A percentile compares a stretch with the other conserved stretches of the same genome.
Conservation (phyloP, 2,797 vertebrate species). For the Chaunax sp. region DNA sequence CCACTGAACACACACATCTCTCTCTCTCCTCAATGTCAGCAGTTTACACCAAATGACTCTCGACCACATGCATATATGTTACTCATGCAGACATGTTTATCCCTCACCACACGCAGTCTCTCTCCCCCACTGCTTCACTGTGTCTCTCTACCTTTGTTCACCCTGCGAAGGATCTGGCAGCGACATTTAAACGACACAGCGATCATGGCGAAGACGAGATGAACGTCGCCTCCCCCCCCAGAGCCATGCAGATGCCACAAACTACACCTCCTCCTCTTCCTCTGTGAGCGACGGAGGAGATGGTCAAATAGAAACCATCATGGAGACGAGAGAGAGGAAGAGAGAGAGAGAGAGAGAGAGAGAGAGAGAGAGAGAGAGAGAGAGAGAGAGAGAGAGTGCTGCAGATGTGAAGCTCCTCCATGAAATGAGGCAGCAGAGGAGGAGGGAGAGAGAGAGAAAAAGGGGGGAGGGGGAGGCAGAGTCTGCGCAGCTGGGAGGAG, state of each 20-base stretch:
- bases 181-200: conserved; percentile 99
- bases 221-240: conserved; percentile 57
- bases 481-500: conserved; percentile 67
- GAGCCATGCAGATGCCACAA: conserved; percentile 71
- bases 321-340: conserved; percentile 22
- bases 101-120: conserved; percentile 25
- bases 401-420: conserved; percentile 73
- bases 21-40: conserved; percentile 66
- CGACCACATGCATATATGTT: conserved; percentile 11
- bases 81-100: conserved; percentile 26
- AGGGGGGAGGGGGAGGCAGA: conserved; percentile 47
- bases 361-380: conserved; percentile 4
- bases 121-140: conserved; percentile 6
- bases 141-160: conserved; percentile 92
- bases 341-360: conserved; percentile 21
- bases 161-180: conserved; percentile 97
- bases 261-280: conserved; percentile 48
- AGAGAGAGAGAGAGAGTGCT: conserved; percentile 38
- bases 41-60: conserved; percentile 43
- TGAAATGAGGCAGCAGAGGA: conserved; percentile 50
- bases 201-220: conserved; percentile 89
- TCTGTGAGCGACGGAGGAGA: conserved; percentile 44
- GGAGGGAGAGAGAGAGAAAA: conserved; percentile 14
- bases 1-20: conserved; percentile 46
- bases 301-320: conserved; percentile 57